Evolutionary conservation across 2,888 invertebrate species (phyloP).

Genomic region (Acanthosepion lycidas): DNA sequence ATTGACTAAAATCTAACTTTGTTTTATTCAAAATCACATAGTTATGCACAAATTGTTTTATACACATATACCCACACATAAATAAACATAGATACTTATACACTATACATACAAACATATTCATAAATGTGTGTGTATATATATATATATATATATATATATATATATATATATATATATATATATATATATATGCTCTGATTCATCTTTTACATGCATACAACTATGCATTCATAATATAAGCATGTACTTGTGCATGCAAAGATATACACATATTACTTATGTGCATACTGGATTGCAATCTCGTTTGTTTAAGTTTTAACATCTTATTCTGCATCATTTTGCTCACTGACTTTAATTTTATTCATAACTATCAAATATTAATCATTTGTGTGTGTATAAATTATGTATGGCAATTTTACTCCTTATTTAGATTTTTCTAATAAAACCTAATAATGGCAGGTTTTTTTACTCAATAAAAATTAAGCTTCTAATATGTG

Average conservation of each 20-base stretch:
- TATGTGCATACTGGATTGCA: background rate
- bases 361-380: too few relatives aligned
- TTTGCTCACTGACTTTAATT: too few relatives aligned
- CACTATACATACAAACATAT: background rate
- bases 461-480: too few relatives aligned
- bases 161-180: background rate
- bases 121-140: background rate
- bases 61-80: background rate
- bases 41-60: background rate
- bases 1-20: too few relatives aligned
- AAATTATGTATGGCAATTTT: too few relatives aligned
- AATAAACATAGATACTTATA: background rate
- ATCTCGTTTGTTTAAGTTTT: too few relatives aligned
- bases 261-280: background rate
- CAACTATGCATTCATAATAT: background rate
- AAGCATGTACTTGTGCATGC: background rate
- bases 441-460: too few relatives aligned
- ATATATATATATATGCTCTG: background rate
- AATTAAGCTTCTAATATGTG: too few relatives aligned
- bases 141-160: background rate
- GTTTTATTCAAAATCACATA: background rate
- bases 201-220: background rate
- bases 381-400: too few relatives aligned
- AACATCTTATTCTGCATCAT: too few relatives aligned
- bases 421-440: too few relatives aligned